Conservation (phyloP, 2,888 invertebrate species). For the Temnothorax unifasciatus region DNA sequence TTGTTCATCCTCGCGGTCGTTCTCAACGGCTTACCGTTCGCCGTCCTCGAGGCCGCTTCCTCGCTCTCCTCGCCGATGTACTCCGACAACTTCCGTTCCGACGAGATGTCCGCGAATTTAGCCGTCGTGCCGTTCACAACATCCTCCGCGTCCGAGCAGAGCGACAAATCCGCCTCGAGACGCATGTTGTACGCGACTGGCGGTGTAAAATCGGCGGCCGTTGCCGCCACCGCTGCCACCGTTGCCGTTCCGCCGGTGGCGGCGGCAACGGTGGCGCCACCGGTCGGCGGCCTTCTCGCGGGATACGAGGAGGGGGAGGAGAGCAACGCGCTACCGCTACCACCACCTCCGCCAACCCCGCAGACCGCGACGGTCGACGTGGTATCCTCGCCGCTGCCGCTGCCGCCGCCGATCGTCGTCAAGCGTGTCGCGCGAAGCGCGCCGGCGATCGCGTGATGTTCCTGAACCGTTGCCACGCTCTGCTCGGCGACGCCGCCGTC, state of each 20-base stretch:
- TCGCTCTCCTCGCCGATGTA: slow-evolving; percentile 51
- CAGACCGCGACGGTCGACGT: neutral
- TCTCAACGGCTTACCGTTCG: slow-evolving; percentile 52
- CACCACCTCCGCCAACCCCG: neutral
- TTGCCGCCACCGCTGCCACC: slow-evolving; percentile 24
- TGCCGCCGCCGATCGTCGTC: no score
- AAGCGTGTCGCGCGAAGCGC: neutral
- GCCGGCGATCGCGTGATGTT: slow-evolving; percentile 50
- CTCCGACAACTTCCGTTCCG: slow-evolving; percentile 76
- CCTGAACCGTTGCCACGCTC: slow-evolving; percentile 46
- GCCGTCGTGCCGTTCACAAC: slow-evolving; percentile 78
- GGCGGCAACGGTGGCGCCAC: slow-evolving; percentile 62
- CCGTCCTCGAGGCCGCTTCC: slow-evolving; percentile 7
- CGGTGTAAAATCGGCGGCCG: slow-evolving; percentile 69
- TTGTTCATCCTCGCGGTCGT: slow-evolving; percentile 44
- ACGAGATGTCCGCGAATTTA: slow-evolving; percentile 76
- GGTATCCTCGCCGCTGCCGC: no score
- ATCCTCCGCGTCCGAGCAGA: slow-evolving; percentile 81
- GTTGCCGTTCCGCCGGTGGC: slow-evolving; percentile 41
- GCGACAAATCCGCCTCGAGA: slow-evolving; percentile 82
- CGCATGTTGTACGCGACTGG: slow-evolving; percentile 85
- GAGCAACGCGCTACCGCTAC: slow-evolving; percentile 47
- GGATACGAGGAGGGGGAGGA: slow-evolving; percentile 40
- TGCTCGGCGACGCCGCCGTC: slow-evolving; percentile 31
- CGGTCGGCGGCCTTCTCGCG: slow-evolving; percentile 60